Evolutionary conservation across 2,888 invertebrate species (phyloP).

Genomic region (Zhuqinia jingwanae): DNA sequence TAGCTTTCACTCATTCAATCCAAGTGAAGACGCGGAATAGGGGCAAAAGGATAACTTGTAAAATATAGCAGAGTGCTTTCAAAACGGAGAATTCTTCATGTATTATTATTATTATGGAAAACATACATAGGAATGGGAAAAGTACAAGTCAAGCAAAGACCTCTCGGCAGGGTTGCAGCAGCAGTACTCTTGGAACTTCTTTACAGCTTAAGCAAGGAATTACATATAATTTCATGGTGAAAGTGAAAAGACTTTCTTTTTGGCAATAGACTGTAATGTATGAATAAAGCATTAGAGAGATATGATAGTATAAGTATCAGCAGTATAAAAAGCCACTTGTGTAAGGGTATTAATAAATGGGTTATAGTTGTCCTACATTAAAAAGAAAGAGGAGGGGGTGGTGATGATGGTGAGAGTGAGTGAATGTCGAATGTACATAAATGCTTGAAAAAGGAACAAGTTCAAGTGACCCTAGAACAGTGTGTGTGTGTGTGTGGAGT

Average conservation of each 20-base stretch:
- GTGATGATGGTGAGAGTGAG: too few relatives aligned
- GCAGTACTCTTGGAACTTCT: background rate
- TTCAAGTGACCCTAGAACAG: conserved; percentile 24
- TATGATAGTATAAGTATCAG: too few relatives aligned
- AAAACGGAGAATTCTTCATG: background rate
- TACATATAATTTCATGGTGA: background rate
- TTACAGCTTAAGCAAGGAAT: background rate
- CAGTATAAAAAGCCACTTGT: background rate
- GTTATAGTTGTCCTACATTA: background rate
- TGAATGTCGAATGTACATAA: background rate
- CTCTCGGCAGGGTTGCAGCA: background rate
- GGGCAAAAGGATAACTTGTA: conserved; percentile 20
- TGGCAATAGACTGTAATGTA: background rate
- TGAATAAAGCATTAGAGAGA: background rate
- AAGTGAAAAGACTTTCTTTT: background rate
- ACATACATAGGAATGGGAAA: background rate
- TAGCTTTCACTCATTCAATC: conserved; percentile 29
- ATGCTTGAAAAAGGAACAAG: background rate
- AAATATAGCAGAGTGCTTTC: background rate
- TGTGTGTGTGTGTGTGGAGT: background rate
- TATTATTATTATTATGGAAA: background rate
- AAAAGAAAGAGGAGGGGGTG: background rate
- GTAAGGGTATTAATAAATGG: too few relatives aligned
- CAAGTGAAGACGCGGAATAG: background rate
- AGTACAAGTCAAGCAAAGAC: background rate